These are phyloP conservation scores for Pelusios castaneus DNA, from an alignment of 2,113 vertebrate genomes.

Conservation along the genomic window DNA sequence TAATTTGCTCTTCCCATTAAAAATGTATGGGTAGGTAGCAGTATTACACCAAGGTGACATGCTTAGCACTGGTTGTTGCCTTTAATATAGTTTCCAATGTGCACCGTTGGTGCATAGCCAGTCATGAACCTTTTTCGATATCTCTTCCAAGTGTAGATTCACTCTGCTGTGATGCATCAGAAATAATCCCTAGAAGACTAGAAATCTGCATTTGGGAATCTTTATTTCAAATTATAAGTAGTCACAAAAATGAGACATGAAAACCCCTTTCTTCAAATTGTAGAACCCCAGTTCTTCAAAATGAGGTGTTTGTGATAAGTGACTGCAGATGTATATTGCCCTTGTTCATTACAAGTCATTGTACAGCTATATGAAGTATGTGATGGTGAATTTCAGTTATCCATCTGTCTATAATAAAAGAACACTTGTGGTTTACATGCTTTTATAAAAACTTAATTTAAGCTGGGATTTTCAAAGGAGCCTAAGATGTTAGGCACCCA, in stretches of 20 bases:
- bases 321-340: background rate
- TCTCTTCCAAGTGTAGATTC: background rate
- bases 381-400: background rate
- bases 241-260: background rate
- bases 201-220: background rate
- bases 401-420: background rate
- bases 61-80: background rate
- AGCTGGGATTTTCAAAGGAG: background rate
- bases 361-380: fast-evolving
- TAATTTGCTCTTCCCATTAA: background rate
- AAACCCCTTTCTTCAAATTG: background rate
- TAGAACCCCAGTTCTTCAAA: background rate
- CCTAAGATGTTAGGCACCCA: background rate
- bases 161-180: background rate
- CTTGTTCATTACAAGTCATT: background rate
- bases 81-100: background rate
- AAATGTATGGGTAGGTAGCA: background rate
- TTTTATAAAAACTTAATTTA: background rate
- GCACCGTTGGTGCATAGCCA: background rate
- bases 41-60: background rate
- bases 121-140: background rate
- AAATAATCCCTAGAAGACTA: background rate
- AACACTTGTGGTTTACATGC: background rate
- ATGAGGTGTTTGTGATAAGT: background rate
- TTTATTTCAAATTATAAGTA: background rate